phyloP scores from a whole-genome alignment of 2,888 invertebrate species.

The Frankliniella fusca region DNA sequence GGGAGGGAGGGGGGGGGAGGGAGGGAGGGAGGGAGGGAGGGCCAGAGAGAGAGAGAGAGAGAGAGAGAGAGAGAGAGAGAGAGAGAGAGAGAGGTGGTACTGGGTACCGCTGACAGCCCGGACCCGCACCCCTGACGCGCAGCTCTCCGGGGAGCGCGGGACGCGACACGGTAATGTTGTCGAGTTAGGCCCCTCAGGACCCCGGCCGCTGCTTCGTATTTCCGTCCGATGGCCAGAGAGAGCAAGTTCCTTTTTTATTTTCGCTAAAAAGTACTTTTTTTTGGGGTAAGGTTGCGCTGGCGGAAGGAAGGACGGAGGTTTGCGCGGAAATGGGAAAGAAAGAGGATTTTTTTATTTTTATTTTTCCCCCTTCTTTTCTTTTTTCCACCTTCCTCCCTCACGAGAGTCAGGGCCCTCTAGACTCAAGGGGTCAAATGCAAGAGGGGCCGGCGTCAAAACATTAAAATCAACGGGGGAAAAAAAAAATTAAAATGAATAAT shows the following conservation, averaged over 20 bases:
- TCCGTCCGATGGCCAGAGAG: neutral
- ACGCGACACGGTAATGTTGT: no score
- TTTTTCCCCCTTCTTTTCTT: neutral
- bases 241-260: neutral
- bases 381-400: neutral
- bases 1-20: neutral
- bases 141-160: no score
- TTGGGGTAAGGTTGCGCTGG: no score
- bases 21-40: neutral
- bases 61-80: neutral
- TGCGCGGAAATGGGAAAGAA: neutral
- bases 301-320: neutral
- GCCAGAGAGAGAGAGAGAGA: neutral
- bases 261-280: no score
- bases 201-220: no score
- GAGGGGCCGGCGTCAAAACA: constrained; percentile 9
- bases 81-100: no score
- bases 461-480: neutral
- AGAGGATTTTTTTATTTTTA: neutral
- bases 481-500: constrained; percentile 27
- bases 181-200: no score
- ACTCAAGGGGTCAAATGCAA: constrained; percentile 1
- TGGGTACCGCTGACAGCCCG: no score
- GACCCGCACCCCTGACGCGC: no score
- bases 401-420: neutral